Evolutionary conservation across 2,113 vertebrate species (phyloP).

Genomic region (Corythaeola cristata): DNA sequence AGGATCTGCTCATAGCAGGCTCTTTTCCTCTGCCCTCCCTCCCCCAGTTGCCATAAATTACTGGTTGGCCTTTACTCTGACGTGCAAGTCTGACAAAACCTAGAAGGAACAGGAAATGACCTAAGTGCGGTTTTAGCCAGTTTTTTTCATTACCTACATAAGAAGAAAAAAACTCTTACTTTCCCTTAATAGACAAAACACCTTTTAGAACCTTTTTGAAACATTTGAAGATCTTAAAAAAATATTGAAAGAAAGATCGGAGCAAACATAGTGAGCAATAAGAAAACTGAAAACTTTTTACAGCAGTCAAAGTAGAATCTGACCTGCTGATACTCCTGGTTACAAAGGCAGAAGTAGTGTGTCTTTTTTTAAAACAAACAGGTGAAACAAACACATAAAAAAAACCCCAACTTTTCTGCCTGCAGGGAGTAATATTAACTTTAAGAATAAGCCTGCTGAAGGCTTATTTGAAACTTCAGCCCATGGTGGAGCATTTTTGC

Average conservation of each 20-base stretch:
- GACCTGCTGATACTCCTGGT: background rate
- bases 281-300: background rate
- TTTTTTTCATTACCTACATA: slow-evolving; percentile 51
- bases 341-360: slow-evolving; percentile 42
- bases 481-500: background rate
- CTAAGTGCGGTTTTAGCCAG: slow-evolving; percentile 55
- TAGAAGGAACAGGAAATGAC: slow-evolving; percentile 68
- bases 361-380: slow-evolving; percentile 7
- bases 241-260: background rate
- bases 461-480: background rate
- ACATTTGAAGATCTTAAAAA: background rate
- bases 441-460: background rate
- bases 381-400: background rate
- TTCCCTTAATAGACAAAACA: slow-evolving; percentile 2
- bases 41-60: slow-evolving; percentile 58
- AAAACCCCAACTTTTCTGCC: background rate
- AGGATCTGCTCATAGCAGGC: slow-evolving; percentile 54
- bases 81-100: slow-evolving; percentile 53
- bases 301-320: background rate
- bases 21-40: slow-evolving; percentile 21
- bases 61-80: slow-evolving; percentile 60
- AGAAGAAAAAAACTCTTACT: background rate
- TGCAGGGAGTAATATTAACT: background rate
- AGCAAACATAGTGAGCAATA: background rate
- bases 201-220: slow-evolving; percentile 7